phyloP scores from a whole-genome alignment of 30 jellyfish, hydroid and myxozoan genomes.

The Cassiopea andromeda region DNA sequence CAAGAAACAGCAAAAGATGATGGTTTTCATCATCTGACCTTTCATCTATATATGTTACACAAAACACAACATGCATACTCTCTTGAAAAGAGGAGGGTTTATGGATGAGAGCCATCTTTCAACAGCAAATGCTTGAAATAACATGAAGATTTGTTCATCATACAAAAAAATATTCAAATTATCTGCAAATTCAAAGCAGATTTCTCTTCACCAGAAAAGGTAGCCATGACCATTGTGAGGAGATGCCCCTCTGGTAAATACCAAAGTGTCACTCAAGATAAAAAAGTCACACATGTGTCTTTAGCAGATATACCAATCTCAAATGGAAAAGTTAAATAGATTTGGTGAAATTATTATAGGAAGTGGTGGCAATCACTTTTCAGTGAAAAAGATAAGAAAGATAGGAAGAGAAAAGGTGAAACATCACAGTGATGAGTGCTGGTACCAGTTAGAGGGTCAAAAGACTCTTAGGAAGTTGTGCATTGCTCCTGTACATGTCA shows the following conservation, averaged over 20 bases:
- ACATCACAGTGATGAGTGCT: conserved; percentile 46
- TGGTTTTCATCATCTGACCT: no score
- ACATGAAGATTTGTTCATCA: no score
- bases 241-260: not conserved
- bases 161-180: no score
- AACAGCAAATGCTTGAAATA: no score
- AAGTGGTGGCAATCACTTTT: not conserved
- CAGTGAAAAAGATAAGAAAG: not conserved
- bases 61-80: no score
- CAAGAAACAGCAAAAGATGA: no score
- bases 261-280: no score
- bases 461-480: conserved; percentile 65
- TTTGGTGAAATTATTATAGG: not conserved
- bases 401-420: conserved; percentile 42
- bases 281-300: no score
- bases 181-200: no score
- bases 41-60: no score
- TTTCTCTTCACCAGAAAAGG: not conserved
- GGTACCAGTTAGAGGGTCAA: conserved; percentile 80
- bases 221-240: conserved; percentile 5
- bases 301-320: not conserved
- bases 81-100: no score
- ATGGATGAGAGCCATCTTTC: no score
- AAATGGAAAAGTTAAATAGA: not conserved
- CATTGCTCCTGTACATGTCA: conserved; percentile 5